phyloP scores from a whole-genome alignment of 1,140 invertebrate species.

The Zaprionus gabonicus region DNA sequence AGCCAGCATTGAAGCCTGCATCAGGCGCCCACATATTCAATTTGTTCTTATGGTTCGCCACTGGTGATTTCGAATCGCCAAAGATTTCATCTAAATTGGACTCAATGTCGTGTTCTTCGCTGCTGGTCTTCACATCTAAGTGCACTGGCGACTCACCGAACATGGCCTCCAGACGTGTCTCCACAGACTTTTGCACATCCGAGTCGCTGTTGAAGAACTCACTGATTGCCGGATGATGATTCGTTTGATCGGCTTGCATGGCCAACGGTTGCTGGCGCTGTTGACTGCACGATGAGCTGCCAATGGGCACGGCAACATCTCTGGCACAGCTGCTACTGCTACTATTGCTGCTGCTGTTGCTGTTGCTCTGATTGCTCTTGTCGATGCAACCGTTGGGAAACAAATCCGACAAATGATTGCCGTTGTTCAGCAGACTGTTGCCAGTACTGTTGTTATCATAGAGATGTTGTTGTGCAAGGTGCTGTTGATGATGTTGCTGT shows the following conservation, averaged over 20 bases:
- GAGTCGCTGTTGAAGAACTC: conserved; percentile 80
- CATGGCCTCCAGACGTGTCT: conserved; percentile 83
- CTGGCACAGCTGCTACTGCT: conserved; percentile 51
- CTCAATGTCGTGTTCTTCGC: conserved; percentile 74
- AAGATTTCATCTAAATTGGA: conserved; percentile 82
- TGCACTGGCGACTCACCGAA: conserved; percentile 83
- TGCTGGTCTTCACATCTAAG: conserved; percentile 71
- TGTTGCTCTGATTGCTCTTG: conserved; percentile 72
- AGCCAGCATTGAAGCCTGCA: conserved; percentile 51
- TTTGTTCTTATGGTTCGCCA: conserved; percentile 59
- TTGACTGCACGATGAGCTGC: conserved; percentile 66
- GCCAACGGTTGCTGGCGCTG: conserved; percentile 69
- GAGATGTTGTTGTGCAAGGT: conserved; percentile 51
- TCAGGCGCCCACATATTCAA: conserved; percentile 72
- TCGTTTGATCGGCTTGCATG: conserved; percentile 57
- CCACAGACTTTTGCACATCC: conserved; percentile 82
- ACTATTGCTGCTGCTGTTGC: conserved; percentile 65
- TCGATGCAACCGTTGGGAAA: conserved; percentile 80
- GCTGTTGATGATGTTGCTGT: conserved; percentile 49
- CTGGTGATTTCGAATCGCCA: conserved; percentile 74
- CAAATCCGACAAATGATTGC: conserved; percentile 63
- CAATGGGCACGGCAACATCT: conserved; percentile 44
- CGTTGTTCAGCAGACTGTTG: conserved; percentile 49
- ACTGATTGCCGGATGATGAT: conserved; percentile 74
- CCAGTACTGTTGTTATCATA: conserved; percentile 44